A percentile compares a stretch with the other conserved stretches of the same genome.
These are phyloP conservation scores for Tupiocoris notatus DNA, from an alignment of 2,888 invertebrate species.

Conservation along the genomic window DNA sequence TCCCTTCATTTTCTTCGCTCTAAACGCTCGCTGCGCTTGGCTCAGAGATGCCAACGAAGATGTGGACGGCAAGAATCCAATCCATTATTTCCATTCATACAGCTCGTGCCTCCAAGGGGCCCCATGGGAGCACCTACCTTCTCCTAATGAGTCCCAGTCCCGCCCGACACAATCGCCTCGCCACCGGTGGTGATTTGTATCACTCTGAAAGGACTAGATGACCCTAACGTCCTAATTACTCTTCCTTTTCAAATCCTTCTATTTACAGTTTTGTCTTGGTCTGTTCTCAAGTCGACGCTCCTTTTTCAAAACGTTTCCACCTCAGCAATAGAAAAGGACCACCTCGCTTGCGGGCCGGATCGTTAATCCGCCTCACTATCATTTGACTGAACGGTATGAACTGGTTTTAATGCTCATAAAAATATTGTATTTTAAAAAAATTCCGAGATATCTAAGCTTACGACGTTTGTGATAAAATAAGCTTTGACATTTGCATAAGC, in stretches of 20 bases:
- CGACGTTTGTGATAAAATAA: too few species aligned
- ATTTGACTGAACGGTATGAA: too few species aligned
- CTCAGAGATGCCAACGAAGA: constrained; percentile 1
- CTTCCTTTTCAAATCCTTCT: constrained; percentile 6
- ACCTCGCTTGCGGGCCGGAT: too few species aligned
- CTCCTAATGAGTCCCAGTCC: constrained; percentile 27
- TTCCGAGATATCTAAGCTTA: too few species aligned
- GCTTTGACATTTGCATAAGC: too few species aligned
- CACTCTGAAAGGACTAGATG: constrained; percentile 17
- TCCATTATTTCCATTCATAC: constrained; percentile 34
- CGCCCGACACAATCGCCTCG: constrained; percentile 29
- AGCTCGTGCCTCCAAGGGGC: constrained; percentile 30
- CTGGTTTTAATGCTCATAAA: too few species aligned
- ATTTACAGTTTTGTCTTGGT: neutral
- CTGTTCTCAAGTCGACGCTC: constrained; percentile 23
- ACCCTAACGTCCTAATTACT: constrained; percentile 13
- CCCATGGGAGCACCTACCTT: neutral
- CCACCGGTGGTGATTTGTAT: constrained; percentile 32
- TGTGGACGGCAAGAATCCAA: constrained; percentile 6
- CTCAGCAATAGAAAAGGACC: constrained; percentile 6
- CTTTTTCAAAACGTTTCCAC: neutral
- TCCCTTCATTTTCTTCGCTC: constrained; percentile 26
- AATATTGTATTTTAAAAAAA: too few species aligned
- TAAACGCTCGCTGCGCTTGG: too few species aligned
- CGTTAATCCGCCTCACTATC: too few species aligned